Base-by-base conservation (phyloP, 2,888 invertebrate species). In the Pristionchus exspectatus region DNA sequence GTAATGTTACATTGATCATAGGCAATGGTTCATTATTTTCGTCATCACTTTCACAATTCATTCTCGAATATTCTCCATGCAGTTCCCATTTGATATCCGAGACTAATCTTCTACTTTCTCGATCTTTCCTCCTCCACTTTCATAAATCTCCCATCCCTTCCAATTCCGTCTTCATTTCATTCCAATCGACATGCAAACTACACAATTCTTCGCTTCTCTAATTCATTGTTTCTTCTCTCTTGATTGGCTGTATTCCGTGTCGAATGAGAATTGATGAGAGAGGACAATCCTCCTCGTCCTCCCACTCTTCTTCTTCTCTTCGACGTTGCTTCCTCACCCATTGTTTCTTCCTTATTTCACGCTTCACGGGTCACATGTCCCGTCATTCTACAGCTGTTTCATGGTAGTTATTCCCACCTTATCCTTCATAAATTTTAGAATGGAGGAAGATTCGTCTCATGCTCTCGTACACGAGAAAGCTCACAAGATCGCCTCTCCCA, bases 401-500 rank as follows among this genome's bases (percentile, higher is more conserved):
- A 44, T 24, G 44, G 50, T 0, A n/a, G 12, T 44, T 72, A 14
- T 33, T 44, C 33, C 16, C 72, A 5, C n/a, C n/a, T 7, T 38
- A 16, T 9, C 24, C 50, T 3, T 38, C 14, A 24, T 33, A 27
- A 59, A 21, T 85, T 59, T 33, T 30, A 59, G 84, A 38, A 85
- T 81, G 81, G 44, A 50, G 81, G 44, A 44, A 16, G 81, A 81
- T 27, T 50, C 81, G 10, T 27, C 81, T 33, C 81, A 81, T 84
- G 87, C 87, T 33, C 38, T 69, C 21, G 66, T 69, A 2, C 38
- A 87, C 16, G 89, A 89, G 38, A 59, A 63, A 27, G 83, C 89
- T 18, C 81, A 89, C 12, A 63, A 59, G 44, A 66, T 89, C 33
- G 89, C 89, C 38, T 56, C 89, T n/a, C 89, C 89, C 59, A 89